These are phyloP conservation scores for Arremon brunneinucha DNA, from an alignment of 2,797 vertebrate species.

Conservation along the genomic window DNA sequence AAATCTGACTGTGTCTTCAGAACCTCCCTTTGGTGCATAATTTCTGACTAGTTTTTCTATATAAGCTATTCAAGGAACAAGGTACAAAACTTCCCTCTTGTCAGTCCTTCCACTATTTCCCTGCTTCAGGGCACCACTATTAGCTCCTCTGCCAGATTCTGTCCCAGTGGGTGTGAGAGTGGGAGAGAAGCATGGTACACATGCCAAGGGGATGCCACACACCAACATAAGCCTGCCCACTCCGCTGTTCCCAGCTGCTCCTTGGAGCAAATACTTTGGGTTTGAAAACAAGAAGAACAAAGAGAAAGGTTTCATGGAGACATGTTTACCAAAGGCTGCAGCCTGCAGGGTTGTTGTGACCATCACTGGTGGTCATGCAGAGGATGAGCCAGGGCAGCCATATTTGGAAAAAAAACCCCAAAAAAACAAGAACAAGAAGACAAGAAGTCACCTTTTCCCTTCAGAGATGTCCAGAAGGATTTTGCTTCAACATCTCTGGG, in stretches of 20 bases:
- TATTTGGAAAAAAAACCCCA: rapidly evolving
- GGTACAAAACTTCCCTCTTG: neutral
- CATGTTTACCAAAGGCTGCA: neutral
- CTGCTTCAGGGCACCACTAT: neutral
- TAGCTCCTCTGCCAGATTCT: neutral
- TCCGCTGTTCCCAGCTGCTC: neutral
- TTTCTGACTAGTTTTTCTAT: neutral
- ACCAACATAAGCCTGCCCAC: neutral
- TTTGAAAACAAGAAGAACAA: neutral
- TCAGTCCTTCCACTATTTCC: neutral
- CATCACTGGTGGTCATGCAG: neutral
- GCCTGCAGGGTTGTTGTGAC: neutral
- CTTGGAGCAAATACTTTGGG: neutral
- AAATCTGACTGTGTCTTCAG: neutral
- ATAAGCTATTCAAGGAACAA: neutral
- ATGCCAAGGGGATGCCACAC: neutral
- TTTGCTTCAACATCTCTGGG: neutral
- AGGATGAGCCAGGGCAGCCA: neutral
- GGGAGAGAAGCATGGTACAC: neutral
- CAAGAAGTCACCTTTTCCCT: neutral
- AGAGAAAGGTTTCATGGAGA: neutral
- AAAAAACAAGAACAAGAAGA: too few species aligned
- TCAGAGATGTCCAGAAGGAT: neutral
- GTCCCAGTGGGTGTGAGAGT: neutral
- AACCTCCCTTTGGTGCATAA: neutral